Evolutionary conservation across 2,797 vertebrate species (phyloP).

Genomic region (Trematocara caparti): DNA sequence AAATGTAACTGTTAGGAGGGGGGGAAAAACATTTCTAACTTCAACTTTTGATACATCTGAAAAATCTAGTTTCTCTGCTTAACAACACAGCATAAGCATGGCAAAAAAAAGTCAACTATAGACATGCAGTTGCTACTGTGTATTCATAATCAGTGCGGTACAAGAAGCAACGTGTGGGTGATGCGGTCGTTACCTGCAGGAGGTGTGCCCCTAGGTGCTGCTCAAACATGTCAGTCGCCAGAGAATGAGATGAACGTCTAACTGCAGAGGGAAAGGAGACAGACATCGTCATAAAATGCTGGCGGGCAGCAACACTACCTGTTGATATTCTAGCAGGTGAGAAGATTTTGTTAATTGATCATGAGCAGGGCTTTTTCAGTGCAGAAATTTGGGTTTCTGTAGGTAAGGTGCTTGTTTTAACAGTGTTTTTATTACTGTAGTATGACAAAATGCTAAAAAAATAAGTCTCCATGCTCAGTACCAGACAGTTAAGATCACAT

Average conservation of each 20-base stretch:
- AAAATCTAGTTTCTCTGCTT: neutral
- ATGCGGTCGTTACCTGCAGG: slow-evolving; percentile 79
- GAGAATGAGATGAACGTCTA: slow-evolving; percentile 71
- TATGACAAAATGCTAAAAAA: neutral
- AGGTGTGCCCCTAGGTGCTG: slow-evolving; percentile 89
- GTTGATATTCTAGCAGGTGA: neutral
- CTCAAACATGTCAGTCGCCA: slow-evolving; percentile 86
- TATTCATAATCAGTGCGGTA: neutral
- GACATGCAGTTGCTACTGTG: neutral
- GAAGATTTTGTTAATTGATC: neutral
- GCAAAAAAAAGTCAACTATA: neutral
- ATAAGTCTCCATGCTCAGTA: neutral
- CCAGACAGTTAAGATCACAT: neutral
- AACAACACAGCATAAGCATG: neutral
- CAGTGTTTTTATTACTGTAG: neutral
- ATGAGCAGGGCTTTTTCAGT: neutral
- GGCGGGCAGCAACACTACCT: neutral
- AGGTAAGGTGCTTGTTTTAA: neutral
- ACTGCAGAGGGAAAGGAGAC: slow-evolving; percentile 49
- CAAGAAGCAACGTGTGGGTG: neutral
- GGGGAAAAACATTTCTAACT: neutral
- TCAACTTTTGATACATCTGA: neutral
- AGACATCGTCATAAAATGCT: slow-evolving; percentile 2
- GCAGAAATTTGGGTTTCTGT: neutral
- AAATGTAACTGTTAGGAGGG: neutral